Evolutionary conservation across 2,888 invertebrate genomes (phyloP), one percentile per base, ranked within the genome.

Genomic region (Trissolcus japonicus): DNA sequence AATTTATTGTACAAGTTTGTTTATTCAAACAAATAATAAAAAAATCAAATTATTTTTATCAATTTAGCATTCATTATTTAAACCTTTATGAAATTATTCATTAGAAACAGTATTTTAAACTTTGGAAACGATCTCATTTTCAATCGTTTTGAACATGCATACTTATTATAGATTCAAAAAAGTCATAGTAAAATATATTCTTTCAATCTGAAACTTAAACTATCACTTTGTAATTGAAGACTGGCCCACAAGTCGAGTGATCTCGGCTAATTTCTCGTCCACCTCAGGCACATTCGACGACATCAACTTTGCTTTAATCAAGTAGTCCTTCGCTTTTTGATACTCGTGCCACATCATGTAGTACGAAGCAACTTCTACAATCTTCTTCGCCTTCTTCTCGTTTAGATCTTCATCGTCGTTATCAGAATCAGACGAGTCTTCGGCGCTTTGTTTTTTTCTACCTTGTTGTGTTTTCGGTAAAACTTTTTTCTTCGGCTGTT

Each of bases 1-100:
- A 56, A 67, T 57, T 67, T 57, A 62, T 35, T 75, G 68, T 75
- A 75, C 68, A 63, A 75, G 68, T 75, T 75, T 63, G 68, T 75
- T 75, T 68, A 75, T 68, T 63, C 46, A 68, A 74, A 67, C 61
- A 73, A 73, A 25, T 46, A 46, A 46, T 35, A 46, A 46, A 46
- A 46, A 11, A 16, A 74, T 56, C 67, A 62, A 74, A 66, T 74
- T 74, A 74, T 74, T 74, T 74, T 74, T 74, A 68, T 68, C 67
- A 7, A 55, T 60, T 25, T 17, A 56, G 46, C 19, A 13, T 66
- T 66, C 57, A 29, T 73, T 66, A 73, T 60, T 61, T 17, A 0
- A 21, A 11, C 13, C 7, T 11, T 16, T 1, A 40, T 0, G 17
- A 7, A 56, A 17, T 56, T 56, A 56, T 51, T 3, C 25, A 25